Evolutionary conservation across 2,888 invertebrate species (phyloP), one percentile per base, ranked within the genome.

Genomic region (Coleophora flavipennella): DNA sequence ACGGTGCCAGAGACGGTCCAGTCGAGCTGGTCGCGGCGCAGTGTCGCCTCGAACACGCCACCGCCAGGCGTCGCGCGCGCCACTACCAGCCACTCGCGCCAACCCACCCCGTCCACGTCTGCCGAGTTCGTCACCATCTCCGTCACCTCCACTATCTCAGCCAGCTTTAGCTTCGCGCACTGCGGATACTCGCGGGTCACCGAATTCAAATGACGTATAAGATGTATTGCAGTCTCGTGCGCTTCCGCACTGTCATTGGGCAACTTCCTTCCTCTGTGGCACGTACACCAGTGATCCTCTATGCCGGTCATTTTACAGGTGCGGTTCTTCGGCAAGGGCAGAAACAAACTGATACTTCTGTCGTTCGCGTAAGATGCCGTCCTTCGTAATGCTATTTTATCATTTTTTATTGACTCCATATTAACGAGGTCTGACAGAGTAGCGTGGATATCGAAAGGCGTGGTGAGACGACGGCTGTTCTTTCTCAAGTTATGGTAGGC

Each of bases 271-370:
- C 89, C 89, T 42, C 87, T 87, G 58, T 94, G 92, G 51, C 97
- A 97, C 13, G 94, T 92, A 67, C 97, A 97, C 92, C 93, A 97
- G 64, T 95, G 93, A 20, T 91, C 89, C 0, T 90, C 89, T 42
- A 97, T 94, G 1, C 86, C 89, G 0, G 96, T 96, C 44, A 85
- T 79, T 36, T 87, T 80, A 62, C 97, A 97, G 0, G 92, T 93
- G 33, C 97, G 84, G 40, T 88, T 85, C 31, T 64, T 67, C 0
- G 93, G 90, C 43, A 97, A 86, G 0, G 90, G 88, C 14, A 90
- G 70, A 65, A 97, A 95, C 35, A 95, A 85, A 67, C 95, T 95
- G 7, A 92, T 89, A 2, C 91, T 90, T 38, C 90, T 81, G 7
- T 83, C 70, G 40, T 76, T 53, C n/a, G 62, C 63, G 35, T 84